These are phyloP conservation scores for Smittia sp. DNA, from an alignment of 2,888 invertebrate species.

Conservation along the genomic window DNA sequence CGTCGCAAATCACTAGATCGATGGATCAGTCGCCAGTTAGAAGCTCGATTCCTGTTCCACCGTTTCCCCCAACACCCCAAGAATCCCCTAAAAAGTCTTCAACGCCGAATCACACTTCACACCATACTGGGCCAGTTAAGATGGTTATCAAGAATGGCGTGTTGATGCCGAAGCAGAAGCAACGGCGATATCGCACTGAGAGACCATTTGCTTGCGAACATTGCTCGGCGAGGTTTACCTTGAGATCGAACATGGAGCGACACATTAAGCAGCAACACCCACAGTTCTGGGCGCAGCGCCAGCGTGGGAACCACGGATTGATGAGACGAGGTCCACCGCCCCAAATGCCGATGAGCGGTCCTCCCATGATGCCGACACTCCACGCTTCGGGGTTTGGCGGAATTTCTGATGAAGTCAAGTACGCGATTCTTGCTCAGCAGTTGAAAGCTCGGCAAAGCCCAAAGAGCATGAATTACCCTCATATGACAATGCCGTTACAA, in stretches of 20 bases:
- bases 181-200: constrained; percentile 84
- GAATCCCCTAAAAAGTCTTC: constrained; percentile 43
- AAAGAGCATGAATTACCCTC: constrained; percentile 42
- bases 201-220: constrained; percentile 87
- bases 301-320: constrained; percentile 59
- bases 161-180: constrained; percentile 88
- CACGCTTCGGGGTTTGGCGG: constrained; percentile 50
- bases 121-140: constrained; percentile 61
- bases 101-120: constrained; percentile 46
- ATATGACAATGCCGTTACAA: constrained; percentile 2
- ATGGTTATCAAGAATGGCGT: constrained; percentile 90
- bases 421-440: constrained; percentile 75
- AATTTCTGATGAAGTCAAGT: constrained; percentile 68
- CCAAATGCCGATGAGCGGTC: constrained; percentile 38
- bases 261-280: constrained; percentile 94
- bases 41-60: constrained; percentile 39
- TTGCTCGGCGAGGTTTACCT: constrained; percentile 84
- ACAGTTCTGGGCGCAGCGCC: constrained; percentile 79
- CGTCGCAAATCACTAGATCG: constrained; percentile 25
- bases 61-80: constrained; percentile 42
- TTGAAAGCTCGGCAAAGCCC: constrained; percentile 59
- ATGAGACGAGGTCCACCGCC: constrained; percentile 48
- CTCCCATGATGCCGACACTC: constrained; percentile 48
- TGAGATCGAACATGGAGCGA: constrained; percentile 91
- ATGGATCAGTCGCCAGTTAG: constrained; percentile 37